phyloP scores from a whole-genome alignment of 1,140 invertebrate species.

The Drosophila pallidifrons region DNA sequence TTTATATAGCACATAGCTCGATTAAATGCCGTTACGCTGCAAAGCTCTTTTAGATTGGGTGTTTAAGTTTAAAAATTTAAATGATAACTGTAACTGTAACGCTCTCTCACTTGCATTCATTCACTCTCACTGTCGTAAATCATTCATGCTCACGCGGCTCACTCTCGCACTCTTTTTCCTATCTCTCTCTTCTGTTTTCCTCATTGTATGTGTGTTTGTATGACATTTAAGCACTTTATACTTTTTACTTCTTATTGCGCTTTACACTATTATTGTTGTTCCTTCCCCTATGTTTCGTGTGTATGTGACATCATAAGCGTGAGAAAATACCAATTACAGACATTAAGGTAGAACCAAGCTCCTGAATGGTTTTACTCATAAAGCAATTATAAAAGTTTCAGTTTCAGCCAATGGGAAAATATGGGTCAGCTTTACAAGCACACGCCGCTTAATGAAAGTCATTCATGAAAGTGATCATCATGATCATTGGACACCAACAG shows the following conservation, averaged over 20 bases:
- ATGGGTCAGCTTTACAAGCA: conserved; percentile 66
- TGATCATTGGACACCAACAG: conserved; percentile 8
- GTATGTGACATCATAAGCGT: conserved; percentile 76
- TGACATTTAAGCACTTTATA: conserved; percentile 42
- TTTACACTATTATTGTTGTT: conserved; percentile 44
- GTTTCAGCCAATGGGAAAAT: conserved; percentile 39
- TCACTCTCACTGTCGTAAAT: conserved; percentile 30
- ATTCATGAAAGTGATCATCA: conserved; percentile 65
- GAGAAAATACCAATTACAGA: conserved; percentile 66
- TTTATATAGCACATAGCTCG: conserved; percentile 21
- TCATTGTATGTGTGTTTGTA: conserved; percentile 36
- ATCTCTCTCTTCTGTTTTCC: background rate
- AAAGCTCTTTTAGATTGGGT: conserved; percentile 42
- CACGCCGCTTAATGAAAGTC: conserved; percentile 61
- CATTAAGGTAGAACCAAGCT: conserved; percentile 44
- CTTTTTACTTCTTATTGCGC: conserved; percentile 52
- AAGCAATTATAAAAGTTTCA: conserved; percentile 39
- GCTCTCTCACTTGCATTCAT: conserved; percentile 18
- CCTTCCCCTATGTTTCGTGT: conserved; percentile 43
- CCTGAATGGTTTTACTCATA: conserved; percentile 21
- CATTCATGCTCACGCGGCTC: conserved; percentile 23
- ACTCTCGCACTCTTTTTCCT: background rate
- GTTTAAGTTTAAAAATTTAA: conserved; percentile 22
- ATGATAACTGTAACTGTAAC: conserved; percentile 26
- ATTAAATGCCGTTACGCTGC: conserved; percentile 22